phyloP scores from a whole-genome alignment of 2,797 vertebrate genomes.

The Percopsis omiscomaycus region DNA sequence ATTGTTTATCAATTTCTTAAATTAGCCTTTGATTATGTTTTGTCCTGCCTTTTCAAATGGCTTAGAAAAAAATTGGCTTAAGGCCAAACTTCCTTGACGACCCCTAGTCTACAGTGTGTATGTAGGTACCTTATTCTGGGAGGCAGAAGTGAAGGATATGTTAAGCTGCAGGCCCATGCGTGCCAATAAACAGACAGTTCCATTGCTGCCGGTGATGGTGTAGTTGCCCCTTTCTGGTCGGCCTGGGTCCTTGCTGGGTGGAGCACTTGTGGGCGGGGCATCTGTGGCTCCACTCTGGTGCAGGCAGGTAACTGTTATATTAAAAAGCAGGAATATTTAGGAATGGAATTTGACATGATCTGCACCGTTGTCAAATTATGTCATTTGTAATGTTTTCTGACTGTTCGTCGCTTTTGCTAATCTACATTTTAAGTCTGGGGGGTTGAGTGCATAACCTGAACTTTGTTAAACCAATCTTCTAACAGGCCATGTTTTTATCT shows the following conservation, averaged over 20 bases:
- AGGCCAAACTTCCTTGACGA: background rate
- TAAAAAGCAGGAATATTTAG: constrained; percentile 3
- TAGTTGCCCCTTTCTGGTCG: constrained; percentile 79
- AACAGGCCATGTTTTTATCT: too few species aligned
- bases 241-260: constrained; percentile 57
- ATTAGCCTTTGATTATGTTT: too few species aligned
- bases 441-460: too few species aligned
- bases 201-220: constrained; percentile 69
- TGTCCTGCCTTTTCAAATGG: too few species aligned
- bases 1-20: too few species aligned
- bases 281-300: constrained; percentile 59
- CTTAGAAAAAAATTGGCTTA: too few species aligned
- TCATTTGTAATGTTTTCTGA: too few species aligned
- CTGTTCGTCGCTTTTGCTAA: too few species aligned
- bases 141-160: constrained; percentile 75
- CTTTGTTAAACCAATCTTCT: too few species aligned
- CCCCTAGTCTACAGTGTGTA: background rate
- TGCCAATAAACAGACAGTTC: constrained; percentile 73
- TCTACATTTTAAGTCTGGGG: too few species aligned
- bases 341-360: background rate
- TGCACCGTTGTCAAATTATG: background rate
- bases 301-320: constrained; percentile 51
- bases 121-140: constrained; percentile 67
- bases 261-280: constrained; percentile 52
- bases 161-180: constrained; percentile 87